Percentiles rank a stretch among this genome's conserved stretches.
Conservation (phyloP, 2,888 invertebrate species). For the Syritta pipiens region DNA sequence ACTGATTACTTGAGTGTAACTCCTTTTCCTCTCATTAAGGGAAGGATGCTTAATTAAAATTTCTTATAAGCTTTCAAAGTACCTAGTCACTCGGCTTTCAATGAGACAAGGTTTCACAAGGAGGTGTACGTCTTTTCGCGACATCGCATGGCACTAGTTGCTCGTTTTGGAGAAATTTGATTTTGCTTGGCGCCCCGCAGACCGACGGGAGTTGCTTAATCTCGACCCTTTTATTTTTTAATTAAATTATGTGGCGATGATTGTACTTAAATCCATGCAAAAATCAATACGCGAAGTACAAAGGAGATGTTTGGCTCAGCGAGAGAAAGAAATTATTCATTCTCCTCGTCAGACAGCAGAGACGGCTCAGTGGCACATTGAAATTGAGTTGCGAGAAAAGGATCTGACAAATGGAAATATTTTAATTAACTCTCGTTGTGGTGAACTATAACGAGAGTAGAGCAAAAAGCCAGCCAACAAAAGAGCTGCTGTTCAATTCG, state of each 20-base stretch:
- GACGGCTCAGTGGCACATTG: no score
- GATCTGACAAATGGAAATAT: no score
- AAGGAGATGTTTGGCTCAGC: no score
- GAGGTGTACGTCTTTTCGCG: constrained; percentile 2
- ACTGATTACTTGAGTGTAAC: constrained; percentile 37
- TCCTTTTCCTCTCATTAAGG: constrained; percentile 31
- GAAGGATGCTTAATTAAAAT: constrained; percentile 59
- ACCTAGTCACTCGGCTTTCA: constrained; percentile 26
- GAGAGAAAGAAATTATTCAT: no score
- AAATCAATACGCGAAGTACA: not conserved
- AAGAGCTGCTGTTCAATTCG: no score
- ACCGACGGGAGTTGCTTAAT: not conserved
- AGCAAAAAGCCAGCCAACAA: no score
- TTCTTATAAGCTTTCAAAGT: constrained; percentile 13
- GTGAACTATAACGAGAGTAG: no score
- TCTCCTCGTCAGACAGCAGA: no score
- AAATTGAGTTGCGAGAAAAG: no score
- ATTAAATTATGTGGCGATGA: constrained; percentile 19
- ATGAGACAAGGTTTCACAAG: not conserved
- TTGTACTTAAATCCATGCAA: constrained; percentile 2
- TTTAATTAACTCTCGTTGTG: no score
- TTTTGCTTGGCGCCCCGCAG: not conserved
- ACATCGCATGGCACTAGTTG: constrained; percentile 37
- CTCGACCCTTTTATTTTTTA: not conserved
- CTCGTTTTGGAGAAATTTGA: constrained; percentile 2